Evolutionary conservation across 2,113 vertebrate genomes (phyloP).

Genomic region (Galbula dea): DNA sequence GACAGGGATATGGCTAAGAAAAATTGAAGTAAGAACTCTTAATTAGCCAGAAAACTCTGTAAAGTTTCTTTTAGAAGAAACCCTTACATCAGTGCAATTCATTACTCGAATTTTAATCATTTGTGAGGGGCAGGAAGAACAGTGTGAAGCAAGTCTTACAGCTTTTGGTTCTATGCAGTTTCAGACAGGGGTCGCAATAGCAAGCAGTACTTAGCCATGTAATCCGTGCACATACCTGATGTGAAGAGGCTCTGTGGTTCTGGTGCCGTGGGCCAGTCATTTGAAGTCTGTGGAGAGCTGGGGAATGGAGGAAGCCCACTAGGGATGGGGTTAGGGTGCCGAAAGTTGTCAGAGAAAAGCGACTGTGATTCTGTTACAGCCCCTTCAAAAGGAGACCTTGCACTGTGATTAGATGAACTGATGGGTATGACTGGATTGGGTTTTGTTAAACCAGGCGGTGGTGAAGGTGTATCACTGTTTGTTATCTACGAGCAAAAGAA

Average conservation of each 20-base stretch:
- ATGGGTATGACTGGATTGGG: slow-evolving; percentile 91
- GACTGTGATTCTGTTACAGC: slow-evolving; percentile 97
- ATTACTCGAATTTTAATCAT: neutral
- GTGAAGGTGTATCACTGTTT: slow-evolving; percentile 93
- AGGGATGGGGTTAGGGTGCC: slow-evolving; percentile 96
- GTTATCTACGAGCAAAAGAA: slow-evolving; percentile 76
- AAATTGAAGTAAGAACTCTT: neutral
- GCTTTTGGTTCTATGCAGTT: neutral
- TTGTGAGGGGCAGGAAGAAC: neutral
- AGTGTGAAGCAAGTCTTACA: neutral
- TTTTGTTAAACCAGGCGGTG: slow-evolving; percentile 94
- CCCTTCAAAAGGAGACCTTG: slow-evolving; percentile 95
- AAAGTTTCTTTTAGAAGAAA: neutral
- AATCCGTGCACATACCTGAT: slow-evolving; percentile 78
- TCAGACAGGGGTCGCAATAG: neutral
- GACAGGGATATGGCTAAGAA: neutral
- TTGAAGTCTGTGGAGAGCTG: slow-evolving; percentile 87
- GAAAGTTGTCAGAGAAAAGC: slow-evolving; percentile 98
- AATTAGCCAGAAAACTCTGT: neutral
- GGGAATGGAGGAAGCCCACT: slow-evolving; percentile 93
- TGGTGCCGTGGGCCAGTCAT: slow-evolving; percentile 96
- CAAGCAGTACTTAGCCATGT: neutral
- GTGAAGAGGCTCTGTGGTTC: slow-evolving; percentile 99
- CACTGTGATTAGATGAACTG: slow-evolving; percentile 91
- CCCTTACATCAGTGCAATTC: neutral